These are phyloP conservation scores for Thamnophis elegans DNA, from an alignment of 2,797 vertebrate species.

Conservation along the genomic window DNA sequence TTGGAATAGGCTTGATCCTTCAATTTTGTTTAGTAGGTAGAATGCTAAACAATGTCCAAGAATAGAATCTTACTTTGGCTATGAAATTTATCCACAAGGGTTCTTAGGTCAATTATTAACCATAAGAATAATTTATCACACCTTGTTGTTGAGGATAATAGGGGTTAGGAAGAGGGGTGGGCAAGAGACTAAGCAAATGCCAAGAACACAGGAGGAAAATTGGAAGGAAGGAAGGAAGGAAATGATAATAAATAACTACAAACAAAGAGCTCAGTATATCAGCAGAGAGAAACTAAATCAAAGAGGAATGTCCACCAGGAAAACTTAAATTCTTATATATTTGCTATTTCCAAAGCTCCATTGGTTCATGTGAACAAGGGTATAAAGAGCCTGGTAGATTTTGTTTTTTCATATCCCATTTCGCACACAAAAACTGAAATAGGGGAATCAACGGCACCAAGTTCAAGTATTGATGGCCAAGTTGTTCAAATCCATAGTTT, in stretches of 20 bases:
- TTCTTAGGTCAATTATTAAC: not conserved
- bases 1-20: slow-evolving; percentile 11
- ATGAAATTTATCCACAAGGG: not conserved
- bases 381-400: not conserved
- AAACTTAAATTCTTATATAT: not conserved
- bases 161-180: not conserved
- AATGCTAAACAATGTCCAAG: not conserved
- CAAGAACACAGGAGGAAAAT: not conserved
- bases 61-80: not conserved
- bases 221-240: not conserved
- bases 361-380: not conserved
- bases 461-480: not conserved
- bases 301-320: not conserved
- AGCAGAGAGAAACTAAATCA: not conserved
- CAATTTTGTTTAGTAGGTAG: not conserved
- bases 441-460: not conserved
- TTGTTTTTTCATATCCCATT: not conserved
- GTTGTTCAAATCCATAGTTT: not conserved
- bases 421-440: not conserved
- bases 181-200: not conserved
- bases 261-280: not conserved
- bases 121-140: not conserved
- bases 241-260: not conserved
- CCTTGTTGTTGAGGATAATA: not conserved
- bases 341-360: not conserved